phyloP scores from a whole-genome alignment of 2,888 invertebrate species.

The Nemapogon koenigi region DNA sequence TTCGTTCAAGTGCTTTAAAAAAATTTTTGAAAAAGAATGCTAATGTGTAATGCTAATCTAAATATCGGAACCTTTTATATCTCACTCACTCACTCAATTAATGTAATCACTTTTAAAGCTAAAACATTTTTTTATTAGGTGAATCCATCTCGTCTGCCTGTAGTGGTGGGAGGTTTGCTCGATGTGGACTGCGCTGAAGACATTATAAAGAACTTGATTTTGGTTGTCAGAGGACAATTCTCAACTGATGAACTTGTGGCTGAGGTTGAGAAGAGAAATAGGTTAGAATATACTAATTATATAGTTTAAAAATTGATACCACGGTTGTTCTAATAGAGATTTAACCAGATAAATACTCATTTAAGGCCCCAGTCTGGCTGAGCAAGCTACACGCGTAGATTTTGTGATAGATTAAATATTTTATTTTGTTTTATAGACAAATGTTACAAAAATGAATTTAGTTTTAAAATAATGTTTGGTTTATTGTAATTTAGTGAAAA shows the following conservation, averaged over 20 bases:
- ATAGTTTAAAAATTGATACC: neutral
- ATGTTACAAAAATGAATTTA: no score
- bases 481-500: no score
- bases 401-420: no score
- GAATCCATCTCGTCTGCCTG: slow-evolving; percentile 96
- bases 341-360: neutral
- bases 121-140: slow-evolving; percentile 63
- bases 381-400: no score
- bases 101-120: neutral
- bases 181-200: slow-evolving; percentile 99
- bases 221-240: slow-evolving; percentile 97
- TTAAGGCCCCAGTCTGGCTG: no score
- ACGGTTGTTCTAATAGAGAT: neutral
- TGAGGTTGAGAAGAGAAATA: slow-evolving; percentile 93
- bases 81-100: neutral
- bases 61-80: neutral
- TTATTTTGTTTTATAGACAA: no score
- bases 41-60: neutral
- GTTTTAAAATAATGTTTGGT: no score
- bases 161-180: slow-evolving; percentile 95
- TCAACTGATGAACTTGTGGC: slow-evolving; percentile 98
- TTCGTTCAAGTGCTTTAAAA: neutral
- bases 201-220: slow-evolving; percentile 97
- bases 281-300: slow-evolving; percentile 39
- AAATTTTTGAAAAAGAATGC: neutral